Evolutionary conservation across 2,797 vertebrate species (phyloP), one percentile per base, ranked within the genome.

Genomic region (Sylvia borin): DNA sequence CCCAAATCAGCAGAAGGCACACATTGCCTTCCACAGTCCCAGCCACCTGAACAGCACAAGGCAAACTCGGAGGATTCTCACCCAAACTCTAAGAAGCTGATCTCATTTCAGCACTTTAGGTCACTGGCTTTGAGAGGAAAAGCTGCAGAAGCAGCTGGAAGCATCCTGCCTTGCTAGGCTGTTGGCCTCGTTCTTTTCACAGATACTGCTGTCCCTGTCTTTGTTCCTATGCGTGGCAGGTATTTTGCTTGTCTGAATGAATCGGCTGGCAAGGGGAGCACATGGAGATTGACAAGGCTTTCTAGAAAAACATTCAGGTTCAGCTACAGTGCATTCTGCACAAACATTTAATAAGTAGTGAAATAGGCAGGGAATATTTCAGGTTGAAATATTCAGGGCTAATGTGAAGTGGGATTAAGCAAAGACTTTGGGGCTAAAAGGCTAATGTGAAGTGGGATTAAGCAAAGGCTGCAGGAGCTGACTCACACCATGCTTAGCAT

Each of bases 361-460:
- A 95, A 68, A 77, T 3, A 62, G 26, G 22, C 27, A 48, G 19
- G n/a, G 58, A 75, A 60, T 68, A 80, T 31, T 68, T 92, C 58
- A 75, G 84, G 14, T 36, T 85, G 77, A 82, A 62, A 73, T 89
- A 82, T 48, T 62, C 9, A 18, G n/a, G n/a, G 51, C 40, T 95
- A 84, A 78, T 45, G 38, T 85, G 79, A 90, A 90, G 78, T 67
- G 67, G 36, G 48, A 93, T 87, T 96, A 89, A 94, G 43, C 22
- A 82, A 82, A 77, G 60, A 64, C 14, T 58, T 55, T 7, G 25
- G 53, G 71, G 40, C 58, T 55, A 68, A 72, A 92, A 92, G 47
- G 54, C 31, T 93, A 76, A 82, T 45, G 40, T 87, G 78, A 88
- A 90, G 68, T 74, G 72, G 27, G 54, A 93, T 88, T 95, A 88